These are phyloP conservation scores for Venusia cambrica DNA, from an alignment of 2,888 invertebrate species.

Conservation along the genomic window DNA sequence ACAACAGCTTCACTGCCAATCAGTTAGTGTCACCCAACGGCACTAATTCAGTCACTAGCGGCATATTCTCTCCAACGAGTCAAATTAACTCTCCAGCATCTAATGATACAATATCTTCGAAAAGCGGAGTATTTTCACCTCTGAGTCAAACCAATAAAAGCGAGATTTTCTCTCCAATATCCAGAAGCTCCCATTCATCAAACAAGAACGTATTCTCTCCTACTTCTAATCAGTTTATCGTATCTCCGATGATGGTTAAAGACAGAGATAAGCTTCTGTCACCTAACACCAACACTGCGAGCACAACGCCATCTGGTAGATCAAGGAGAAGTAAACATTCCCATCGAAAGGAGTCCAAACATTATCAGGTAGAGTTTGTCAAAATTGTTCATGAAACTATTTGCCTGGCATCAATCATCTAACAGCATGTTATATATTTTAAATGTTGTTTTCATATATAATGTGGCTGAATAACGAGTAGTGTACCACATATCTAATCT, in stretches of 20 bases:
- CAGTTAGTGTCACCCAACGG: slow-evolving; percentile 75
- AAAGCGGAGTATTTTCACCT: slow-evolving; percentile 77
- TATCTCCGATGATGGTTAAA: slow-evolving; percentile 67
- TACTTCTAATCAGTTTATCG: slow-evolving; percentile 66
- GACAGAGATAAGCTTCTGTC: slow-evolving; percentile 67
- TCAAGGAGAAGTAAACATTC: slow-evolving; percentile 80
- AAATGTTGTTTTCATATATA: slow-evolving; percentile 9
- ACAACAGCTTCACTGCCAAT: slow-evolving; percentile 61
- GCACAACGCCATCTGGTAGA: slow-evolving; percentile 80
- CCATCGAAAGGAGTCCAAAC: slow-evolving; percentile 84
- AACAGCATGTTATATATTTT: slow-evolving; percentile 45
- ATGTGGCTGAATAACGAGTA: too few relatives aligned
- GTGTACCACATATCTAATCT: too few relatives aligned
- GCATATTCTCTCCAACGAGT: slow-evolving; percentile 77
- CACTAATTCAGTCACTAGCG: slow-evolving; percentile 75
- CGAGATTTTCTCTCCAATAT: slow-evolving; percentile 71
- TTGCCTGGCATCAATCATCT: slow-evolving; percentile 39
- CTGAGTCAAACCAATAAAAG: slow-evolving; percentile 76
- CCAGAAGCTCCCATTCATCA: slow-evolving; percentile 73
- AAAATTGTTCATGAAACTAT: slow-evolving; percentile 15
- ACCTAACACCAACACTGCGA: slow-evolving; percentile 71
- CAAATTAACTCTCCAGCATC: slow-evolving; percentile 78
- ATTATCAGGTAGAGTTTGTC: slow-evolving; percentile 82
- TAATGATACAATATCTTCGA: slow-evolving; percentile 76
- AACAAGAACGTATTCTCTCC: slow-evolving; percentile 73